A percentile compares a stretch with the other conserved stretches of the same genome.
Evolutionary conservation across 2,888 invertebrate genomes (phyloP).

Genomic region (Plusia festucae): DNA sequence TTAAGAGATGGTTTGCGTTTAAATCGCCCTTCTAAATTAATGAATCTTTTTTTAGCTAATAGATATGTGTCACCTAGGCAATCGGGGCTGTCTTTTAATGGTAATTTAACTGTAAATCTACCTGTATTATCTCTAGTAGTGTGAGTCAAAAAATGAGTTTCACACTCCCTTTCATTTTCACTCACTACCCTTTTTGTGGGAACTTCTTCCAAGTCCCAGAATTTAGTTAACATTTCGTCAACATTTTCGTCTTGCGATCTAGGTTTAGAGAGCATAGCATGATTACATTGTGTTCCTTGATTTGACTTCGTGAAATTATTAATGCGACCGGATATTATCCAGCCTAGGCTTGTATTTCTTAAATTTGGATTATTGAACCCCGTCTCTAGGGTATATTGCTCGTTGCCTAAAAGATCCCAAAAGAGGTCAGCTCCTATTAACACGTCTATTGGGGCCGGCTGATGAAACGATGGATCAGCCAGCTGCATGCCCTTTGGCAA

Average conservation of each 20-base stretch:
- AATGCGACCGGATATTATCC: not conserved
- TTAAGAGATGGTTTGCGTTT: too few species aligned
- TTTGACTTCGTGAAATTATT: not conserved
- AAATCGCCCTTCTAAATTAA: too few species aligned
- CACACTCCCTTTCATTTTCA: conserved; percentile 30
- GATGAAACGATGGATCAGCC: conserved; percentile 15
- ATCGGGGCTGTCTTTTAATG: conserved; percentile 10
- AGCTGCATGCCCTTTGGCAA: conserved; percentile 1
- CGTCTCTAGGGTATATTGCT: conserved; percentile 28
- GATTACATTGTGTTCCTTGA: too few species aligned
- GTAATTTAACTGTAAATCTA: conserved; percentile 47
- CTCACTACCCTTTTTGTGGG: not conserved
- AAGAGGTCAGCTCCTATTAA: too few species aligned
- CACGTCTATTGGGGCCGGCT: conserved; percentile 12
- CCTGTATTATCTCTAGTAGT: conserved; percentile 29
- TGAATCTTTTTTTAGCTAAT: too few species aligned
- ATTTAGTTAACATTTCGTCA: conserved; percentile 12
- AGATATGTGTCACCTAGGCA: not conserved
- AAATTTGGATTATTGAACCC: conserved; percentile 2
- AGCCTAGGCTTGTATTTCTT: not conserved
- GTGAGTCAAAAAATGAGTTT: conserved; percentile 42
- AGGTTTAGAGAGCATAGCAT: too few species aligned
- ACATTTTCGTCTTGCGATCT: conserved; percentile 13
- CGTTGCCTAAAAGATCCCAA: conserved; percentile 47
- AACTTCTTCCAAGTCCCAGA: conserved; percentile 28